phyloP scores from a whole-genome alignment of 2,888 invertebrate genomes.

The Leucophora obtusa region DNA sequence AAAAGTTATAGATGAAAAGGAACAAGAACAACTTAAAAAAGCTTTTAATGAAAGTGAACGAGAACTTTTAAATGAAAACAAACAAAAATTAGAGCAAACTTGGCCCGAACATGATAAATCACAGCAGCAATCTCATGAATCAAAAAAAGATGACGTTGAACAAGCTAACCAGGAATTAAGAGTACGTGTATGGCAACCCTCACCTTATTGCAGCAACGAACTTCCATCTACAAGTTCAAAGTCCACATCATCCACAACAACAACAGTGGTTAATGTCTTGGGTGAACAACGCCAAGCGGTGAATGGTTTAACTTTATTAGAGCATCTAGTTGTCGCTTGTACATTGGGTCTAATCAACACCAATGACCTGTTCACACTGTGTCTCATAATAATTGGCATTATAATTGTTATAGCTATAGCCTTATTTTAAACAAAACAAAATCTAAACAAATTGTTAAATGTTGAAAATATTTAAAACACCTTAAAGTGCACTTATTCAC shows the following conservation, averaged over 20 bases:
- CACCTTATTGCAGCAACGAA: slow-evolving; percentile 59
- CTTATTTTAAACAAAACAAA: slow-evolving; percentile 74
- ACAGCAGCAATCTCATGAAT: no score
- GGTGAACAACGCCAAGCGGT: slow-evolving; percentile 72
- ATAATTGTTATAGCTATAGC: slow-evolving; percentile 83
- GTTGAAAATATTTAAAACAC: slow-evolving; percentile 44
- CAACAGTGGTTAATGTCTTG: slow-evolving; percentile 69
- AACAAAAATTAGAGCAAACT: background rate
- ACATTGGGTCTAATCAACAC: slow-evolving; percentile 85
- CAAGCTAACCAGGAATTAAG: slow-evolving; percentile 1
- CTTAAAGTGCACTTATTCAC: slow-evolving; percentile 57
- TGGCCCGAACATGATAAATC: no score
- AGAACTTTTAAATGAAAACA: background rate
- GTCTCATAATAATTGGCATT: slow-evolving; percentile 87
- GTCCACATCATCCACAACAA: background rate
- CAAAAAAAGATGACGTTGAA: background rate
- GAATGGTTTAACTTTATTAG: slow-evolving; percentile 74
- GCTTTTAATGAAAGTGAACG: background rate
- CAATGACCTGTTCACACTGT: slow-evolving; percentile 86
- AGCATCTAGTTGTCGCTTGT: slow-evolving; percentile 87
- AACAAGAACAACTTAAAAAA: background rate
- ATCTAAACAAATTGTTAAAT: slow-evolving; percentile 47
- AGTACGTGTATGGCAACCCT: slow-evolving; percentile 28
- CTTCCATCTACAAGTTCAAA: slow-evolving; percentile 69
- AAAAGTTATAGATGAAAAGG: background rate